These are phyloP conservation scores for Merodon equestris DNA, from an alignment of 2,888 invertebrate genomes.

Conservation along the genomic window DNA sequence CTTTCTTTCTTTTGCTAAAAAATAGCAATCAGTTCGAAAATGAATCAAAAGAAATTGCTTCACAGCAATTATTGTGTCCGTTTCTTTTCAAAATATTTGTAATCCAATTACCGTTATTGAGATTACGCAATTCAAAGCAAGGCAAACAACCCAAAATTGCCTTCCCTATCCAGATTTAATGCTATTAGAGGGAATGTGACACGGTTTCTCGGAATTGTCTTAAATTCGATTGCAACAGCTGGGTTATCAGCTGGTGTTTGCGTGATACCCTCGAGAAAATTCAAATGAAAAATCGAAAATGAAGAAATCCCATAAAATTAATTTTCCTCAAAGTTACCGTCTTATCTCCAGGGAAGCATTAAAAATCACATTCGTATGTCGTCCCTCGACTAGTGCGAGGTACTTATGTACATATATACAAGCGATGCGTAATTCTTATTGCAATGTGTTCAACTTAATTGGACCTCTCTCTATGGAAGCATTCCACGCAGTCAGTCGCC, in stretches of 20 bases:
- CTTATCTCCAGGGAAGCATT: conserved; percentile 24
- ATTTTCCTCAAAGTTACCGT: conserved; percentile 37
- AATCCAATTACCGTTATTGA: too few species aligned
- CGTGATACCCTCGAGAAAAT: conserved; percentile 1
- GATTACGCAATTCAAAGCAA: too few species aligned
- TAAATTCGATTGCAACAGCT: neutral
- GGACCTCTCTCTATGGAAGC: conserved; percentile 22
- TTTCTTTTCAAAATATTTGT: too few species aligned
- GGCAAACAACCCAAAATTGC: too few species aligned
- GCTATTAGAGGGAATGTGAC: too few species aligned
- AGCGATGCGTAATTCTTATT: conserved; percentile 7
- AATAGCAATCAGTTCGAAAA: too few species aligned
- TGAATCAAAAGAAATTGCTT: too few species aligned
- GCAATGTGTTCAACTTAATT: conserved; percentile 47
- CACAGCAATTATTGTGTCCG: too few species aligned
- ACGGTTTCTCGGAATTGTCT: too few species aligned
- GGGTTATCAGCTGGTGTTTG: conserved; percentile 49
- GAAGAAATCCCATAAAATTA: conserved; percentile 29
- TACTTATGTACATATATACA: neutral
- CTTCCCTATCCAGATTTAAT: too few species aligned
- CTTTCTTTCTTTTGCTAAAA: too few species aligned
- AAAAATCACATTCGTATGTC: conserved; percentile 6
- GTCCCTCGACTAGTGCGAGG: neutral
- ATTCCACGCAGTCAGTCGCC: neutral
- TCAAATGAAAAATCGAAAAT: conserved; percentile 10